Base-by-base conservation (phyloP, 2,888 invertebrate species). In the Leptopterna dolabrata region DNA sequence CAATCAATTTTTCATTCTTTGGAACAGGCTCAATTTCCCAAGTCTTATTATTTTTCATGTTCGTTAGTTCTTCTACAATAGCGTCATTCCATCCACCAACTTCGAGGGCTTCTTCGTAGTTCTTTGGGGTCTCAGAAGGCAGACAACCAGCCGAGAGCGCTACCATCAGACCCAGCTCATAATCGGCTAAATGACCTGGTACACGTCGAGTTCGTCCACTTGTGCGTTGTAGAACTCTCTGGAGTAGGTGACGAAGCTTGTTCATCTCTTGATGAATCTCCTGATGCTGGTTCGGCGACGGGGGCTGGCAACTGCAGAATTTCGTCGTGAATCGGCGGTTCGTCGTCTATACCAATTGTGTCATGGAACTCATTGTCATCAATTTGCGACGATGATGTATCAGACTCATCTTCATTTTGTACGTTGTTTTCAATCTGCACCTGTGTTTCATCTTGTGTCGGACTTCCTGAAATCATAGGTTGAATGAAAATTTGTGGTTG, bases 81-180 rank as follows among this genome's bases (percentile, higher is more conserved):
- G 80, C 80, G 11, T 80, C 80, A 11, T 45, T 19, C 80, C 80
- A 80, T 19, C 80, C 80, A 27, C 19, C 24, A 43, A 13, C 70
- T 43, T 45, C 36, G 9, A 13, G 9, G 19, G 70, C 70, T 70
- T 55, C 83, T 27, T 83, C 41, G 41, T 83, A 83, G 36, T 11
- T 70, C 36, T n/a, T 36, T n/a, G 83, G 83, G 16, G 55, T n/a
- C n/a, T 82, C 82, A 41, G 78, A 78, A 30, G 45, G 43, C 16
- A 78, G 78, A 43, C 36, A 78, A 16, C 30, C 78, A 24, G 78
- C 41, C n/a, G 43, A 78, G 19, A 78, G 41, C 43, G 78, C 78
- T 13, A 13, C n/a, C 71, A 71, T 27, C 19, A 71, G 14, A 27
- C 24, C 29, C 71, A 71, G 71, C 71, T 71, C 27, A 24, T 71